phyloP scores from a whole-genome alignment of 1,140 invertebrate genomes.

The Papilio xuthus region DNA sequence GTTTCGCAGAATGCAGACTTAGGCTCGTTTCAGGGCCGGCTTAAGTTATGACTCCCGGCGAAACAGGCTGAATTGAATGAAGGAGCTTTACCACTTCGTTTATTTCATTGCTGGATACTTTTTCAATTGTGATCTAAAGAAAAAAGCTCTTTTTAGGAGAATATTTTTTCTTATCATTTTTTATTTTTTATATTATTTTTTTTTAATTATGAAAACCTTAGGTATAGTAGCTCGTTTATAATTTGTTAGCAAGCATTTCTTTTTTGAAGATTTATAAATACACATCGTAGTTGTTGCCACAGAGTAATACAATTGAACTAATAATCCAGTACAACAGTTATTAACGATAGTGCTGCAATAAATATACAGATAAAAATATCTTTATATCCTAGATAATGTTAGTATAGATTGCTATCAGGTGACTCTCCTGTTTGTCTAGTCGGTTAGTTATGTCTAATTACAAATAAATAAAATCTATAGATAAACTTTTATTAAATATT shows the following conservation, averaged over 20 bases:
- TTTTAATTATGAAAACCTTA: no score
- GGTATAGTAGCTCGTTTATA: no score
- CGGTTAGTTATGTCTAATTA: background rate
- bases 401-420: background rate
- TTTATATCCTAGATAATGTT: background rate
- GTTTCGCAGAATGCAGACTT: conserved; percentile 63
- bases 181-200: no score
- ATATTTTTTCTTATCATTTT: background rate
- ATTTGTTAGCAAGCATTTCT: no score
- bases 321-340: background rate
- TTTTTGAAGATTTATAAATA: background rate
- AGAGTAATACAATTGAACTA: background rate
- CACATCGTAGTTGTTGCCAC: background rate
- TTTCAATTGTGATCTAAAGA: conserved; percentile 18
- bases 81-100: conserved; percentile 29
- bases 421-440: background rate
- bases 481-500: background rate
- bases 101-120: conserved; percentile 22
- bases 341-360: background rate
- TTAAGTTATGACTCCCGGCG: conserved; percentile 59
- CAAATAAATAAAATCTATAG: background rate
- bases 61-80: conserved; percentile 32
- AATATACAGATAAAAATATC: background rate
- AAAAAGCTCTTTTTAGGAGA: background rate
- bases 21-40: conserved; percentile 51